Conservation (phyloP, 2,113 vertebrate species). For the Anseranas semipalmata region DNA sequence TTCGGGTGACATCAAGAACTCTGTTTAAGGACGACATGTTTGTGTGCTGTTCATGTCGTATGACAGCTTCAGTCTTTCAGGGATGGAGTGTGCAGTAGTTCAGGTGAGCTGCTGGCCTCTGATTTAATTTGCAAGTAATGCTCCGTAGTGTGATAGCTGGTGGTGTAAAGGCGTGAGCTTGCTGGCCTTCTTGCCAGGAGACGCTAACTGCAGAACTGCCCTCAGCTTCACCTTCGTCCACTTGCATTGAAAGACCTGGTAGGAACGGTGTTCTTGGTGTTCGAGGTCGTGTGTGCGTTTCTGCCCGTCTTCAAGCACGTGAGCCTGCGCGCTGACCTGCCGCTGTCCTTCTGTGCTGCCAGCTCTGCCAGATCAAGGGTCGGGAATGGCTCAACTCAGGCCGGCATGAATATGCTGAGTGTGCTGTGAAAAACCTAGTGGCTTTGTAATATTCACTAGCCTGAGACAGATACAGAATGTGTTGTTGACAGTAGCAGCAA, state of each 20-base stretch:
- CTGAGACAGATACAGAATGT: not conserved
- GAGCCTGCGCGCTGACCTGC: rapidly evolving
- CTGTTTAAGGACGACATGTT: rapidly evolving
- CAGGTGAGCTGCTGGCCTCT: not conserved
- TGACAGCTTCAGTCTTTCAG: not conserved
- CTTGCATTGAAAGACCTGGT: not conserved
- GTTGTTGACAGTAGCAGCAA: not conserved
- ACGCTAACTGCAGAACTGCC: not conserved
- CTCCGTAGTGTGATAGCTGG: not conserved
- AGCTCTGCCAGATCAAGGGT: not conserved
- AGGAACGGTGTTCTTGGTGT: not conserved
- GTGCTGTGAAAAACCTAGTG: not conserved
- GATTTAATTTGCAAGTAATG: rapidly evolving
- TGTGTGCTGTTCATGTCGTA: not conserved
- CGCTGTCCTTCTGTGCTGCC: not conserved
- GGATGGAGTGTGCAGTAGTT: rapidly evolving
- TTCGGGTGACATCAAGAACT: not conserved
- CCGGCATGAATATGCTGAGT: rapidly evolving
- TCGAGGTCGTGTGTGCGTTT: rapidly evolving
- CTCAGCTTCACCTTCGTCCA: not conserved
- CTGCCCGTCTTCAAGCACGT: rapidly evolving
- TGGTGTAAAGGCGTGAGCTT: rapidly evolving
- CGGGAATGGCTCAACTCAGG: rapidly evolving
- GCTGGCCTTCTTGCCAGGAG: not conserved
- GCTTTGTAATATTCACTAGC: not conserved